Percentiles rank a stretch among this genome's conserved stretches.
Conservation (phyloP, 1,140 invertebrate genomes). For the Eurosta solidaginis region DNA sequence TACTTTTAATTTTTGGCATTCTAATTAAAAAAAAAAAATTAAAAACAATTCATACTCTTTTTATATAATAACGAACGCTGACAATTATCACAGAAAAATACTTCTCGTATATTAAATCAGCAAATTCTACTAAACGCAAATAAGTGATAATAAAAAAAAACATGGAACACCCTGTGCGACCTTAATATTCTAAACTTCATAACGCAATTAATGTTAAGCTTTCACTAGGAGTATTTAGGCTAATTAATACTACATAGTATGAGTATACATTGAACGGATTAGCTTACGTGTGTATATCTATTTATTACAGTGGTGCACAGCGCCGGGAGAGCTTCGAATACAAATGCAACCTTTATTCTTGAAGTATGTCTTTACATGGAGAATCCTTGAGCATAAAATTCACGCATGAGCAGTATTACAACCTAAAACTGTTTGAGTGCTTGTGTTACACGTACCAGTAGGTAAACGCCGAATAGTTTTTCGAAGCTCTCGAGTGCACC, state of each 20-base stretch:
- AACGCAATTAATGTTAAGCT: background rate
- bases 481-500: no score
- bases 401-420: no score
- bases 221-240: conserved; percentile 24
- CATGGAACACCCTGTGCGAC: conserved; percentile 20
- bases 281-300: background rate
- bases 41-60: background rate
- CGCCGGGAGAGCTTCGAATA: no score
- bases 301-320: no score
- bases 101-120: conserved; percentile 28
- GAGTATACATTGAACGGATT: conserved; percentile 12
- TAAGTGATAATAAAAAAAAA: no score
- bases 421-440: no score
- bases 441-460: no score
- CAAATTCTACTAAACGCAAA: conserved; percentile 26
- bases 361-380: no score
- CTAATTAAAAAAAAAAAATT: background rate
- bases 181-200: background rate
- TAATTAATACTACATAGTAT: no score
- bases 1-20: conserved; percentile 23
- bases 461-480: no score
- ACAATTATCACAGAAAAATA: conserved; percentile 28
- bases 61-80: conserved; percentile 19
- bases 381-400: no score
- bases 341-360: no score